Percentiles rank a stretch among this genome's conserved stretches.
Conservation (phyloP, 1,140 invertebrate genomes). For the Eufriesea mexicana region DNA sequence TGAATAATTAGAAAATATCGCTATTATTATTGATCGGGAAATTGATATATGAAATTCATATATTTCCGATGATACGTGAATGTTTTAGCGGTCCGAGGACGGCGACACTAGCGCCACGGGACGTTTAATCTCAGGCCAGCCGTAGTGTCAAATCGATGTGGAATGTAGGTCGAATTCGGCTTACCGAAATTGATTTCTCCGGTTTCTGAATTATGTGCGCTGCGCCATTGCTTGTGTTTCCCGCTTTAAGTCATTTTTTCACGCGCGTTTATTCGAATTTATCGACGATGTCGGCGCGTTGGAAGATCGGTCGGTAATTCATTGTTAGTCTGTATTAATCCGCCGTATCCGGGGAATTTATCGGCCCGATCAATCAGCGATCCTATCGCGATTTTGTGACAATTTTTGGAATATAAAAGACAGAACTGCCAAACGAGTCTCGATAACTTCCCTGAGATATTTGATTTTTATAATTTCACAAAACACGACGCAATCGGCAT, state of each 20-base stretch:
- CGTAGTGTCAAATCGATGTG: constrained; percentile 63
- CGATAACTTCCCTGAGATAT: too few relatives aligned
- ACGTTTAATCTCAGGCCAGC: constrained; percentile 60
- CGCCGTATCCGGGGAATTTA: too few relatives aligned
- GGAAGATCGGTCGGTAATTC: background rate
- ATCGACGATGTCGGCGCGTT: background rate
- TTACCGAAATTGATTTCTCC: constrained; percentile 69
- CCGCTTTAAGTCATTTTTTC: background rate
- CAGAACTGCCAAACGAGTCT: too few relatives aligned
- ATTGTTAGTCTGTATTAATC: background rate
- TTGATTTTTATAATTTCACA: too few relatives aligned
- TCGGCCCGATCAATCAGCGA: too few relatives aligned
- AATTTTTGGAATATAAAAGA: too few relatives aligned
- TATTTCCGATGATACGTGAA: constrained; percentile 12
- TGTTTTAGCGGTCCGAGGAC: constrained; percentile 61
- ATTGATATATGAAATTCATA: too few relatives aligned
- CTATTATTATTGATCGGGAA: too few relatives aligned
- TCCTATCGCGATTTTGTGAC: too few relatives aligned
- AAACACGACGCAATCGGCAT: too few relatives aligned
- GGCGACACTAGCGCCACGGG: constrained; percentile 51
- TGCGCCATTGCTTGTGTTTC: too few relatives aligned
- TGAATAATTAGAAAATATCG: too few relatives aligned
- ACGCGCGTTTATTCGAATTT: background rate
- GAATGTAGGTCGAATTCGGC: constrained; percentile 70
- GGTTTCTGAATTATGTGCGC: constrained; percentile 63